Evolutionary conservation across 2,888 invertebrate genomes (phyloP), one percentile per base, ranked within the genome.

Genomic region (Tiphia femorata): DNA sequence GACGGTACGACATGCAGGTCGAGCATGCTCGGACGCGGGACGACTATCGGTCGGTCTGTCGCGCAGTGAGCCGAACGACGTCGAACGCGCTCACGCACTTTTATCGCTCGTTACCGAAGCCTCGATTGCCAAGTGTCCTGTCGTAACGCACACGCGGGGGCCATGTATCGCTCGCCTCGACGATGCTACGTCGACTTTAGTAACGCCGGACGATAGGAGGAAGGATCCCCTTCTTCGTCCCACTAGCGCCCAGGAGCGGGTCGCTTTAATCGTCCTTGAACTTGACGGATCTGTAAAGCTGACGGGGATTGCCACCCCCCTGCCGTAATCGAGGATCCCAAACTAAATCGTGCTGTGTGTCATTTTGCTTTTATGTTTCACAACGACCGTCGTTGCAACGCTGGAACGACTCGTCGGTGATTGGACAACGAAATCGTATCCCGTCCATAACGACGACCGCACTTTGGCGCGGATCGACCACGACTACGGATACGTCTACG

Each of bases 331-430:
- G n/a, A n/a, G n/a, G n/a, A 33, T 33, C 14, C 33, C 14, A 5
- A 17, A 33, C 56, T 67, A 70, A 70, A 70, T 58, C 47, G 71
- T 62, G 59, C 43, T 64, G 69, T 68, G n/a, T n/a, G 69, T 60
- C 48, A 35, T 64, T 71, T 46, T 67, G 50, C 56, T 71, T 61
- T 54, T 64, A 41, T 41, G 51, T 70, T 58, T 19, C 64, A 56
- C 14, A 23, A 25, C 44, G 40, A 29, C n/a, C 43, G 7, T 29
- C 43, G 27, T 30, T n/a, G n/a, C n/a, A n/a, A n/a, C 19, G 30
- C n/a, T 44, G 17, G 47, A 23, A 8, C 47, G 17, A 16, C 14
- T 37, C 37, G 37, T 17, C 25, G 25, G 5, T 25, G 25, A 6
- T 8, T 37, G 37, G 61, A 61, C 46, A 48, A 30, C 38, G 46